These are phyloP conservation scores for Ptychochromis oligacanthus DNA, from an alignment of 2,113 vertebrate genomes.

Conservation along the genomic window DNA sequence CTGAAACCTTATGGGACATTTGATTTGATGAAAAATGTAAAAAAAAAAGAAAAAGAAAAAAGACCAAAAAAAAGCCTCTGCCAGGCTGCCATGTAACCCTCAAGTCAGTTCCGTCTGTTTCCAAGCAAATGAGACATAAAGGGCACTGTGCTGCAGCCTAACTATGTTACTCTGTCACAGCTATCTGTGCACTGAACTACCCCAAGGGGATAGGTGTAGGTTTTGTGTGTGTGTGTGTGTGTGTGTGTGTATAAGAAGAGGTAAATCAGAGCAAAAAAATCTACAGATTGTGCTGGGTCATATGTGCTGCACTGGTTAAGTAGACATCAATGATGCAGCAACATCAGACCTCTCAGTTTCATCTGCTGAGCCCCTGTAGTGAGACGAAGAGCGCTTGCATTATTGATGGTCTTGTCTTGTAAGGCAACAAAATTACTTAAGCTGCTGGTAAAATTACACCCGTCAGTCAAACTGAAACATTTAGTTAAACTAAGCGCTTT, in stretches of 20 bases:
- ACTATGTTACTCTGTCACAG: slow-evolving; percentile 52
- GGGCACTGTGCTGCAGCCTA: slow-evolving; percentile 37
- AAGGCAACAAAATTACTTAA: slow-evolving; percentile 53
- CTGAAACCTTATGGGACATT: background rate
- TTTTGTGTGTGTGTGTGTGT: background rate
- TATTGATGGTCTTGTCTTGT: slow-evolving; percentile 66
- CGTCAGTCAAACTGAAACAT: slow-evolving; percentile 44
- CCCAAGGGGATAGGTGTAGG: background rate
- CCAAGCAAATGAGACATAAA: slow-evolving; percentile 51
- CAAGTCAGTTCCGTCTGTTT: slow-evolving; percentile 37
- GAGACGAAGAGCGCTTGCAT: slow-evolving; percentile 61
- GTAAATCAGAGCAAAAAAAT: slow-evolving; percentile 60
- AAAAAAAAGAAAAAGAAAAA: too few relatives aligned
- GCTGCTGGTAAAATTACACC: slow-evolving; percentile 45
- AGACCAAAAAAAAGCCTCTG: background rate
- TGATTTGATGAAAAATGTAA: background rate
- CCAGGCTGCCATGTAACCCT: slow-evolving; percentile 23
- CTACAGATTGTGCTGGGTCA: slow-evolving; percentile 47
- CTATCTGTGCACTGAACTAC: slow-evolving; percentile 45
- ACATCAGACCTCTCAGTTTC: slow-evolving; percentile 67
- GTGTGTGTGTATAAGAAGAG: background rate
- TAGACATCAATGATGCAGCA: slow-evolving; percentile 75
- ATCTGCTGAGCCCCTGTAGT: slow-evolving; percentile 61
- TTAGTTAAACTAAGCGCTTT: slow-evolving; percentile 49
- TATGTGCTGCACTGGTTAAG: slow-evolving; percentile 59